phyloP scores from a whole-genome alignment of 2,113 vertebrate genomes.

The Rhegmatorhina hoffmannsi region DNA sequence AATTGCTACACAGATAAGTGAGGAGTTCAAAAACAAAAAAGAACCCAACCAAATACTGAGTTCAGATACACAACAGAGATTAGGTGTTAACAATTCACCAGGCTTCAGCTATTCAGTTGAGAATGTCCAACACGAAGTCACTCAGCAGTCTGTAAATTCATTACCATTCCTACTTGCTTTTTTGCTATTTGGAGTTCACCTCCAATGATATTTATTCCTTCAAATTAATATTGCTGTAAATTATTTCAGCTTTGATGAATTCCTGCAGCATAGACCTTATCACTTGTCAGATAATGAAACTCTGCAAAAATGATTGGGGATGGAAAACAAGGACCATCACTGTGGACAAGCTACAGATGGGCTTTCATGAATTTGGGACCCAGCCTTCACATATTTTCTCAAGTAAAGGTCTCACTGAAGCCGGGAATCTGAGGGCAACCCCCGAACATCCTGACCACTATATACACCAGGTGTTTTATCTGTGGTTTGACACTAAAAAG shows the following conservation, averaged over 20 bases:
- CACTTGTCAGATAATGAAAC: neutral
- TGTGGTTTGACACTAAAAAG: neutral
- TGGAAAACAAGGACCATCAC: neutral
- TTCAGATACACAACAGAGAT: neutral
- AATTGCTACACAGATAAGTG: neutral
- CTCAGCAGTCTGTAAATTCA: neutral
- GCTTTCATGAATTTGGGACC: neutral
- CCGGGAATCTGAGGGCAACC: neutral
- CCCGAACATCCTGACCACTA: accelerated
- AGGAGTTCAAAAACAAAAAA: neutral
- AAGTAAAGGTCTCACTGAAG: neutral
- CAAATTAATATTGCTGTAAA: neutral
- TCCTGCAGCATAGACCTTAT: neutral
- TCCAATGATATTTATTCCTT: neutral
- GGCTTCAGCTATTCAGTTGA: neutral
- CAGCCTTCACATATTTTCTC: neutral
- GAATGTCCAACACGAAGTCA: neutral
- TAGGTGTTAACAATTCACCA: neutral
- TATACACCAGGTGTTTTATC: neutral
- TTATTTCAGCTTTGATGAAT: neutral
- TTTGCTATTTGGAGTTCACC: neutral
- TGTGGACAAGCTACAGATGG: neutral
- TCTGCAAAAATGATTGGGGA: neutral
- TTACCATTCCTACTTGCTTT: neutral
- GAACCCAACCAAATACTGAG: accelerated